phyloP scores from a whole-genome alignment of 1,140 invertebrate genomes.

The Heliconius hewitsoni region DNA sequence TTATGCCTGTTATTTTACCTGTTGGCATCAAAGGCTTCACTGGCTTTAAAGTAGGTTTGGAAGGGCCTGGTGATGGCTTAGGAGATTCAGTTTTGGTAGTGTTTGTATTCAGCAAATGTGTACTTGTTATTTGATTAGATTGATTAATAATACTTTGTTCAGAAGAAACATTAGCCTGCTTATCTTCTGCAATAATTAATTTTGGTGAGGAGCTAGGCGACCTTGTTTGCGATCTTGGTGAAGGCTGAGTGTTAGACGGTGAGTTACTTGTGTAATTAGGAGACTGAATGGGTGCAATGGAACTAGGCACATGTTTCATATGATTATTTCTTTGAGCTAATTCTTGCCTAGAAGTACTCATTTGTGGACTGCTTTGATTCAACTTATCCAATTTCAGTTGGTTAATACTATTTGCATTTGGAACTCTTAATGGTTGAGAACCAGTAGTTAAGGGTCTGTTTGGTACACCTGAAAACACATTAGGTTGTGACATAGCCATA shows the following conservation, averaged over 20 bases:
- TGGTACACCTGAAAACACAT: constrained; percentile 56
- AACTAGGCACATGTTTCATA: constrained; percentile 49
- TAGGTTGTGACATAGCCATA: constrained; percentile 52
- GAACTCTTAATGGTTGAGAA: constrained; percentile 59
- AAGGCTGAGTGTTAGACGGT: constrained; percentile 56
- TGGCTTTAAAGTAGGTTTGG: constrained; percentile 63
- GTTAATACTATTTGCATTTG: constrained; percentile 55
- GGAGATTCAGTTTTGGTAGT: constrained; percentile 58
- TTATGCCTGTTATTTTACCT: constrained; percentile 55
- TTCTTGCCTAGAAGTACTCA: constrained; percentile 52
- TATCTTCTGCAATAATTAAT: constrained; percentile 79
- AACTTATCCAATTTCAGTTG: constrained; percentile 68
- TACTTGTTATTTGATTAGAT: constrained; percentile 71
- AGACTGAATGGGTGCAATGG: constrained; percentile 48
- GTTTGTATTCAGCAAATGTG: constrained; percentile 59
- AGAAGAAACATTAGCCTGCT: constrained; percentile 59
- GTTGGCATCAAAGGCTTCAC: constrained; percentile 60
- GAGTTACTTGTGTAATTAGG: constrained; percentile 57
- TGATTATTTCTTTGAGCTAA: constrained; percentile 51
- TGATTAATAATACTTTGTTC: constrained; percentile 64
- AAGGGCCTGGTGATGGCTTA: constrained; percentile 57
- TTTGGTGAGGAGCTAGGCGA: constrained; percentile 80
- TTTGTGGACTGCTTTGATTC: constrained; percentile 40
- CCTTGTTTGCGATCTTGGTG: constrained; percentile 74
- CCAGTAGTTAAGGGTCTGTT: constrained; percentile 54